Conservation (phyloP, 2,113 vertebrate genomes). For the Amphiprion ocellaris region DNA sequence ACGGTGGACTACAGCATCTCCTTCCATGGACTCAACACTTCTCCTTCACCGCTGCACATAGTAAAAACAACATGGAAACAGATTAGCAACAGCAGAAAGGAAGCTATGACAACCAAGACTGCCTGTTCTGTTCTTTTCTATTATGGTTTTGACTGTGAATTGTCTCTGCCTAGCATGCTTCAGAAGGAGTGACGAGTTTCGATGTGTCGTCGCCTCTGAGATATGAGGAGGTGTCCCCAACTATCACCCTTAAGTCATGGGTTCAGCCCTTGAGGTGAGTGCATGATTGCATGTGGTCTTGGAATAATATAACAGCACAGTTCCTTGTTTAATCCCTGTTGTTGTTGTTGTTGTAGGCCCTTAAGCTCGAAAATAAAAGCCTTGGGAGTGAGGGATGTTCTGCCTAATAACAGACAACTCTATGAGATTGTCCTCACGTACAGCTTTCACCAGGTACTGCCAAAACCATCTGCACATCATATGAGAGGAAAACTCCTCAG, state of each 20-base stretch:
- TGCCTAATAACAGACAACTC: constrained; percentile 96
- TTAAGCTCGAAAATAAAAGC: constrained; percentile 94
- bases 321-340: constrained; percentile 1
- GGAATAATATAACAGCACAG: too few relatives aligned
- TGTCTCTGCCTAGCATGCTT: constrained; percentile 88
- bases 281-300: neutral
- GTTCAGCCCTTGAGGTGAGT: constrained; percentile 94
- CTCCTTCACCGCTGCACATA: constrained; percentile 92
- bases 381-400: constrained; percentile 91
- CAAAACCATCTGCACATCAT: neutral
- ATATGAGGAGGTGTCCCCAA: constrained; percentile 95
- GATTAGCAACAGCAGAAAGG: neutral
- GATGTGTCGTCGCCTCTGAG: constrained; percentile 92
- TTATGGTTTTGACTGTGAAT: neutral
- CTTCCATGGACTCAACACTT: constrained; percentile 92
- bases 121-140: neutral
- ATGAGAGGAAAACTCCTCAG: neutral
- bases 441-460: constrained; percentile 93
- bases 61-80: constrained; percentile 82
- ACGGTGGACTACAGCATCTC: constrained; percentile 93
- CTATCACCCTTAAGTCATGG: constrained; percentile 97
- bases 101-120: neutral
- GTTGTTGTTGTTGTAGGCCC: constrained; percentile 84
- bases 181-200: constrained; percentile 94
- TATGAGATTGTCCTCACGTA: constrained; percentile 97